Evolutionary conservation across 2,113 vertebrate species (phyloP), one percentile per base, ranked within the genome.

Genomic region (Labeo rohita): DNA sequence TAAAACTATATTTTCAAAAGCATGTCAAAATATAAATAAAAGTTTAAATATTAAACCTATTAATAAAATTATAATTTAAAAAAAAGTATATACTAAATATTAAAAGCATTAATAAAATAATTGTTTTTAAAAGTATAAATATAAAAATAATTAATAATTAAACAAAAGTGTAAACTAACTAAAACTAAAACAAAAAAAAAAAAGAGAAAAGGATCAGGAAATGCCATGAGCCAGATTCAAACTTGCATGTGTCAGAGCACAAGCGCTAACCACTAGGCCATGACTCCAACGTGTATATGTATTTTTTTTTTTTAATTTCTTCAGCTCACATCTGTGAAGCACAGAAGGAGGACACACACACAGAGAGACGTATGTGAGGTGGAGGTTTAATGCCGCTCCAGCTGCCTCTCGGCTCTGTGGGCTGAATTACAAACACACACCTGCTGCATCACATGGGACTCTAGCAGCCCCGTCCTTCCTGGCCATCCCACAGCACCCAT

Each of bases 361-460:
- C 36, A 43, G 21, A 49, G 21, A 49, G 13, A 45, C 47, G 43
- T 66, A n/a, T 61, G 79, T 66, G 39, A 80, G 59, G 59, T 43
- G 59, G 78, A 81, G 45, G 79, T 52, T 50, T 82, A 82, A 82
- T 65, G 61, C 65, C 28, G 80, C 47, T 82, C 80, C 80, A 93
- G 92, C 92, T 93, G 91, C 88, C 90, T 90, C 81, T 36, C 49
- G 75, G 91, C 90, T 89, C 87, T 92, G 92, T 89, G 92, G 86
- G 91, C 89, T 91, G 93, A 93, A 93, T 94, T 90, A 92, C 92
- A 93, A 94, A 94, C 91, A 90, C 92, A 93, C 93, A 94, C 93
- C 93, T 95, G 94, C 91, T 54, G 49, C 43, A 28, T 72, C 90
- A 88, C 66, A 50, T 82, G 91, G 88, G 85, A 72, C 34, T 83